Evolutionary conservation across 2,113 vertebrate species (phyloP), one percentile per base, ranked within the genome.

Genomic region (Tetraodon nigroviridis): DNA sequence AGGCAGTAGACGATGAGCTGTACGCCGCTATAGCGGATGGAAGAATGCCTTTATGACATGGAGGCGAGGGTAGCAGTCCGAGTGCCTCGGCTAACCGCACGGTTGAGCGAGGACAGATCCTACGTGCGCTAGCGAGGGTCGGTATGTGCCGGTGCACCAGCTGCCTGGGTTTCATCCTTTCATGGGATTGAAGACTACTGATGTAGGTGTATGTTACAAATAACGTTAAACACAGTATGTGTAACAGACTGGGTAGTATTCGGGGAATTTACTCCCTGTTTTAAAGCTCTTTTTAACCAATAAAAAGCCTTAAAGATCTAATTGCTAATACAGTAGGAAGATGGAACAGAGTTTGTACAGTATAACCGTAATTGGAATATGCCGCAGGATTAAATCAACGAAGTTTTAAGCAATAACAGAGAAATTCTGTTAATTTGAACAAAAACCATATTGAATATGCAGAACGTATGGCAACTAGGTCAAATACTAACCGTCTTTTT

Each of bases 1-100:
- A 95, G 46, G 86, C 81, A 0, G 49, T 97, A 55, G 90, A 92
- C 0, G 91, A 93, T 54, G 70, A 76, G 40, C 73, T 94, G 18
- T 89, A 90, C 19, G 80, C 52, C 7, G 82, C 85, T 52, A 90
- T 97, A 69, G 75, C 62, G 0, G 83, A 92, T 0, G 93, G 92
- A 4, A 89, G 85, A 64, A 84, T 90, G 44, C 71, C 88, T 41
- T 86, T 94, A 76, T 93, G 89, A 93, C 20, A 18, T 24, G 61
- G 20, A 41, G 21, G n/a, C 7, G 24, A 58, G 53, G 20, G 40
- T 6, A 41, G 18, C 52, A 22, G 57, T 46, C 61, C 27, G 16
- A 32, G 53, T 46, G 47, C 54, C 57, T 68, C 58, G 11, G 17
- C 61, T 50, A 44, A 49, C 66, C 44, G 54, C 29, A 14, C 67